phyloP scores from a whole-genome alignment of 2,888 invertebrate species.

The Gandaritis pyraliata region DNA sequence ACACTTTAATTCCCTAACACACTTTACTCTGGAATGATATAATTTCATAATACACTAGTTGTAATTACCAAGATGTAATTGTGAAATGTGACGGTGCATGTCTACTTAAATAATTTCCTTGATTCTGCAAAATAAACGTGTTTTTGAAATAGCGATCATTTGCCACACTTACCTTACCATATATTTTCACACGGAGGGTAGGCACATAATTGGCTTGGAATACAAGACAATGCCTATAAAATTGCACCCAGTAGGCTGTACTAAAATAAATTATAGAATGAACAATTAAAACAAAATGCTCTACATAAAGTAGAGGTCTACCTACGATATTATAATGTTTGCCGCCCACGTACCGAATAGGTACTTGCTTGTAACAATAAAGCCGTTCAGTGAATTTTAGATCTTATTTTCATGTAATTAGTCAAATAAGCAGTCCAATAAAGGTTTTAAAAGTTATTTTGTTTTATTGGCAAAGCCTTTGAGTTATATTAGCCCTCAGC shows the following conservation, averaged over 20 bases:
- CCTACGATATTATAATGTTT: too few species aligned
- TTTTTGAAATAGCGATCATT: background rate
- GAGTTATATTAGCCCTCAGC: slow-evolving; percentile 41
- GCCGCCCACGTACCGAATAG: too few species aligned
- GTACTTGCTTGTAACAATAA: too few species aligned
- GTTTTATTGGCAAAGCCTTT: slow-evolving; percentile 35
- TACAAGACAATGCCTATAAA: too few species aligned
- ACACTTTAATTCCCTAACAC: slow-evolving; percentile 32
- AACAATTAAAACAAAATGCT: too few species aligned
- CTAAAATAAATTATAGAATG: too few species aligned
- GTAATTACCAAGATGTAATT: slow-evolving; percentile 32
- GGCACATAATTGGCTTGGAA: too few species aligned
- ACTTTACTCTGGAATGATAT: slow-evolving; percentile 35
- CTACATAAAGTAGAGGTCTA: too few species aligned
- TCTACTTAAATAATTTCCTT: slow-evolving; percentile 15
- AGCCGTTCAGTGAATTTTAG: background rate
- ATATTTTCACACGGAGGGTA: too few species aligned
- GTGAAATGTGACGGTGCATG: slow-evolving; percentile 19
- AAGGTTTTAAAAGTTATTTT: slow-evolving; percentile 11
- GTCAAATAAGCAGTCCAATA: slow-evolving; percentile 1
- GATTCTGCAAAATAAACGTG: background rate
- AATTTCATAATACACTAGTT: slow-evolving; percentile 28
- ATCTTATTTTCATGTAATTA: slow-evolving; percentile 1
- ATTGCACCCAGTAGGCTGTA: too few species aligned
- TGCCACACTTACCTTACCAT: background rate